These are phyloP conservation scores for Quiscalus mexicanus DNA, from an alignment of 2,113 vertebrate species.

Conservation along the genomic window DNA sequence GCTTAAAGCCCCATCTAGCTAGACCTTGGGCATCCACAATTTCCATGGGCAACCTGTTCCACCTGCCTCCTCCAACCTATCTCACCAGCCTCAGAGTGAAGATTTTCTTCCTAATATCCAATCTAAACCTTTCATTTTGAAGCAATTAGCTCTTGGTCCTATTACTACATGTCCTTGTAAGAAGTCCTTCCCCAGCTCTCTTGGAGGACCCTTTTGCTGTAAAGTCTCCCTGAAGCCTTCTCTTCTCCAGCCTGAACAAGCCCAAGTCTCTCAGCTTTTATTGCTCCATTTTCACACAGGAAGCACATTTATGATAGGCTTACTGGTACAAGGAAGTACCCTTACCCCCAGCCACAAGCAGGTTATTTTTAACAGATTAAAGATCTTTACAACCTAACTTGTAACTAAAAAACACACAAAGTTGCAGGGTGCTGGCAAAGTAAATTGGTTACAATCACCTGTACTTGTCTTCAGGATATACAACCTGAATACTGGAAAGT, in stretches of 20 bases:
- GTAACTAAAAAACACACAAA: background rate
- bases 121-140: background rate
- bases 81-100: background rate
- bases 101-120: background rate
- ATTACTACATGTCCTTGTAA: background rate
- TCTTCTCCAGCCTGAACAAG: background rate
- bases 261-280: background rate
- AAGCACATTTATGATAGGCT: background rate
- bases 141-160: background rate
- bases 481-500: background rate
- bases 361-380: background rate
- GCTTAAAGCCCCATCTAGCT: background rate
- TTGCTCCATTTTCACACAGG: background rate
- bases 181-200: background rate
- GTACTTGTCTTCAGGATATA: background rate
- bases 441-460: background rate
- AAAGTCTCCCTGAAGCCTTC: background rate
- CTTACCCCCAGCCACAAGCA: background rate
- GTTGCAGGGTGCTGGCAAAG: background rate
- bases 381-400: background rate
- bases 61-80: background rate
- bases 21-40: background rate
- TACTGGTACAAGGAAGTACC: background rate
- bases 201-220: background rate
- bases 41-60: background rate